Percentiles rank a stretch among this genome's conserved stretches.
Evolutionary conservation across 1,140 invertebrate species (phyloP).

Genomic region (Diorhabda sublineata): DNA sequence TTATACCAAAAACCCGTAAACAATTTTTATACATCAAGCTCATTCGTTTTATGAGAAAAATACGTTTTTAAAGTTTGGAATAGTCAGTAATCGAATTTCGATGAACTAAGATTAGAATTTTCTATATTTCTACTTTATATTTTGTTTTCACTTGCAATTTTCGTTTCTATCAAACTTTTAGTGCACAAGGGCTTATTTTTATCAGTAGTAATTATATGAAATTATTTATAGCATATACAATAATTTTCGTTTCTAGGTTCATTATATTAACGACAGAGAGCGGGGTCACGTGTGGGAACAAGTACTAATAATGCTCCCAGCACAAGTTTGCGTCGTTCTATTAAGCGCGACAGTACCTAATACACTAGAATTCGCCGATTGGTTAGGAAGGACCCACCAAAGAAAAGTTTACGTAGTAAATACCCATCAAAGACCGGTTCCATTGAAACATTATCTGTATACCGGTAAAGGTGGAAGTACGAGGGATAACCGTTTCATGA

Average conservation of each 20-base stretch:
- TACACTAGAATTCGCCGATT: constrained; percentile 92
- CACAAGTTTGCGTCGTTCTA: constrained; percentile 94
- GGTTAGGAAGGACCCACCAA: constrained; percentile 92
- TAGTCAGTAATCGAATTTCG: no score
- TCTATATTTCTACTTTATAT: no score
- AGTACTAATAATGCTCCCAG: constrained; percentile 88
- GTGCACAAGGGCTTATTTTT: no score
- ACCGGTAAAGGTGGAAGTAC: constrained; percentile 58
- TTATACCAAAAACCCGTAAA: no score
- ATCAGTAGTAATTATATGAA: no score
- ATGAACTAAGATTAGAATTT: no score
- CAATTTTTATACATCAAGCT: no score
- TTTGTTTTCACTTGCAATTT: no score
- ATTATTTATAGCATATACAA: no score
- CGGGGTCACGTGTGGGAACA: constrained; percentile 99
- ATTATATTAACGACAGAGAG: constrained; percentile 97
- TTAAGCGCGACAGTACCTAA: constrained; percentile 98
- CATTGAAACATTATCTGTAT: constrained; percentile 91
- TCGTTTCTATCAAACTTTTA: no score
- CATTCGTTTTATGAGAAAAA: no score
- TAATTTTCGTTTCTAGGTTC: constrained; percentile 55
- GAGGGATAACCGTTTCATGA: constrained; percentile 66
- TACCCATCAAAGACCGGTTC: constrained; percentile 90
- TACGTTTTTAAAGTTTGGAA: no score
- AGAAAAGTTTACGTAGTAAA: constrained; percentile 93